Conservation (phyloP, 2,888 invertebrate species). For the Cryptocheilus praepositus region DNA sequence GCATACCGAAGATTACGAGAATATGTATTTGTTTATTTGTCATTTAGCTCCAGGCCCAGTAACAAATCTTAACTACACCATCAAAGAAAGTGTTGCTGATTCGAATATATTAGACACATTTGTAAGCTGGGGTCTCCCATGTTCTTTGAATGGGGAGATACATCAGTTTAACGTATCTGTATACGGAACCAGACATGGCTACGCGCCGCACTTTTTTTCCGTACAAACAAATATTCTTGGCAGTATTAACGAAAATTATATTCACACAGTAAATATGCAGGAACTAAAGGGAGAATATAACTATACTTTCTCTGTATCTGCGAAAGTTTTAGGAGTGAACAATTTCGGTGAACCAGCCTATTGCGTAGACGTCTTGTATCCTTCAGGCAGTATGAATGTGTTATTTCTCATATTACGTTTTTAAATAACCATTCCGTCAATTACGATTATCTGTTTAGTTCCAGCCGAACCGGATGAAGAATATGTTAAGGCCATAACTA, state of each 20-base stretch:
- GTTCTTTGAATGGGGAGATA: conserved; percentile 60
- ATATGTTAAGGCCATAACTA: conserved; percentile 61
- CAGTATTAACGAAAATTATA: conserved; percentile 43
- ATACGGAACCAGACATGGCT: conserved; percentile 53
- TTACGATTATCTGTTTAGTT: conserved; percentile 51
- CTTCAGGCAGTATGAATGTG: conserved; percentile 65
- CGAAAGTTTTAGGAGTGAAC: conserved; percentile 49
- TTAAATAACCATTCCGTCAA: neutral
- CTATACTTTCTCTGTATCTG: conserved; percentile 59
- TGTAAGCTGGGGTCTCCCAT: conserved; percentile 64
- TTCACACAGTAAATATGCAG: conserved; percentile 47
- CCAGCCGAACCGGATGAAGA: conserved; percentile 60
- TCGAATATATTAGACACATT: conserved; percentile 56
- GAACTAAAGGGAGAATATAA: conserved; percentile 60
- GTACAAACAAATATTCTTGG: conserved; percentile 27
- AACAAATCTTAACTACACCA: conserved; percentile 48
- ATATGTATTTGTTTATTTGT: neutral
- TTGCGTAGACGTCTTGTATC: conserved; percentile 47
- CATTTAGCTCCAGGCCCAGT: conserved; percentile 58
- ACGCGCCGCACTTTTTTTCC: conserved; percentile 29
- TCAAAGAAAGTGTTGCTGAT: conserved; percentile 42
- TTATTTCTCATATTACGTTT: neutral
- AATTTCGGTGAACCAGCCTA: conserved; percentile 43
- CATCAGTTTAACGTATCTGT: conserved; percentile 57
- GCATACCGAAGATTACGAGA: no score